phyloP scores from a whole-genome alignment of 2,888 invertebrate species.

The Tholera decimalis region DNA sequence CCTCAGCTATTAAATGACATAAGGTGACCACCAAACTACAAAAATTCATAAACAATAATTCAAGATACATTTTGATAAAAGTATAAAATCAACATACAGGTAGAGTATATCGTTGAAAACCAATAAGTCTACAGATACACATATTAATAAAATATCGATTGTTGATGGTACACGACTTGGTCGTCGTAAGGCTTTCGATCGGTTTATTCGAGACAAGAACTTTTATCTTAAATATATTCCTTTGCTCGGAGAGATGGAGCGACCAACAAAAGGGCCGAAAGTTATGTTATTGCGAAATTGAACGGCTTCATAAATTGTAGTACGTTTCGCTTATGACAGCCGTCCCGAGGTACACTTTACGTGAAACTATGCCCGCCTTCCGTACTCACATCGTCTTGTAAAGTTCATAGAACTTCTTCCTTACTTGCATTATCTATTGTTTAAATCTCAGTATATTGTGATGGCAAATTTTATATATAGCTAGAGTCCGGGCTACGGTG shows the following conservation, averaged over 20 bases:
- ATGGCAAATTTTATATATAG: slow-evolving; percentile 54
- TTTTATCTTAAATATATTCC: slow-evolving; percentile 62
- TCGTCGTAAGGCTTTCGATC: slow-evolving; percentile 51
- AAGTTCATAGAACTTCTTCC: slow-evolving; percentile 44
- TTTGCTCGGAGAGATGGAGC: slow-evolving; percentile 62
- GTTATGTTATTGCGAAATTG: slow-evolving; percentile 79
- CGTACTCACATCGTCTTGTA: slow-evolving; percentile 33
- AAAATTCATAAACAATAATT: too few relatives aligned
- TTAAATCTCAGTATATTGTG: slow-evolving; percentile 33
- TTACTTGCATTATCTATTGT: slow-evolving; percentile 43
- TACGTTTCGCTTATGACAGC: slow-evolving; percentile 76
- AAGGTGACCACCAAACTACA: slow-evolving; percentile 1
- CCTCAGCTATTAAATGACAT: slow-evolving; percentile 20
- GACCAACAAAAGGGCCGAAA: slow-evolving; percentile 77
- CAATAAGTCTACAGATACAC: slow-evolving; percentile 39
- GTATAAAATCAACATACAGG: slow-evolving; percentile 8
- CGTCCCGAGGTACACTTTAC: slow-evolving; percentile 69
- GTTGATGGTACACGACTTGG: slow-evolving; percentile 53
- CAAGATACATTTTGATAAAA: slow-evolving; percentile 19
- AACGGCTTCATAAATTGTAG: slow-evolving; percentile 79
- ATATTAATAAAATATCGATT: slow-evolving; percentile 59
- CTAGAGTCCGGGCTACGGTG: slow-evolving; percentile 36
- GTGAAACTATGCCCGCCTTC: slow-evolving; percentile 74
- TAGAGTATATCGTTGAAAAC: slow-evolving; percentile 21
- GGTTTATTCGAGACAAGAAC: slow-evolving; percentile 54